A percentile compares a stretch with the other conserved stretches of the same genome.
These are phyloP conservation scores for Eupithecia pulchellata DNA, from an alignment of 2,888 invertebrate species.

Conservation along the genomic window DNA sequence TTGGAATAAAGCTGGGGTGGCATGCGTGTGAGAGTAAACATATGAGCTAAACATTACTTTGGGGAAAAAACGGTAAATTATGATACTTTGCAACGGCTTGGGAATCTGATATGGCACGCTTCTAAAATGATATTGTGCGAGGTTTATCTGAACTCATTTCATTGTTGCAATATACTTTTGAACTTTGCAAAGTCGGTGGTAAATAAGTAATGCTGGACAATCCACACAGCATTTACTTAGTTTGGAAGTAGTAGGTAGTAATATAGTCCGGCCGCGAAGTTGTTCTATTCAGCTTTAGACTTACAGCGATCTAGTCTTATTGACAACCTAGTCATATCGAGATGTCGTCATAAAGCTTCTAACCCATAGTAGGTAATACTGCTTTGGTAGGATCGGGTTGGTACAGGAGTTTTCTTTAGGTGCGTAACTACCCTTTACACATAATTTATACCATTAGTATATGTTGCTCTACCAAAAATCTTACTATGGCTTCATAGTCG, in stretches of 20 bases:
- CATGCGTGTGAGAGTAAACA: conserved; percentile 71
- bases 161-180: conserved; percentile 3
- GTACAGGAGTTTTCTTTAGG: neutral
- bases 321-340: too few species aligned
- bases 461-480: neutral
- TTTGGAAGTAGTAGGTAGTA: too few species aligned
- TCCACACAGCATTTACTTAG: too few species aligned
- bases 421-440: neutral
- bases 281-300: too few species aligned
- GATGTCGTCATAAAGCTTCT: too few species aligned
- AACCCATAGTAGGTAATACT: too few species aligned
- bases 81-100: conserved; percentile 42
- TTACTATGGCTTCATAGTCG: neutral
- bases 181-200: neutral
- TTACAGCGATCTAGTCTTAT: too few species aligned
- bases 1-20: conserved; percentile 68
- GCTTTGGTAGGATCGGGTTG: neutral
- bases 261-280: too few species aligned
- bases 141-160: neutral
- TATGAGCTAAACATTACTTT: conserved; percentile 65
- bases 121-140: neutral
- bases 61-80: conserved; percentile 57
- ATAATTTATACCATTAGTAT: neutral
- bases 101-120: conserved; percentile 19
- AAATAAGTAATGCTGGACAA: too few species aligned